phyloP scores from a whole-genome alignment of 2,113 vertebrate genomes.

The Manacus vitellinus region DNA sequence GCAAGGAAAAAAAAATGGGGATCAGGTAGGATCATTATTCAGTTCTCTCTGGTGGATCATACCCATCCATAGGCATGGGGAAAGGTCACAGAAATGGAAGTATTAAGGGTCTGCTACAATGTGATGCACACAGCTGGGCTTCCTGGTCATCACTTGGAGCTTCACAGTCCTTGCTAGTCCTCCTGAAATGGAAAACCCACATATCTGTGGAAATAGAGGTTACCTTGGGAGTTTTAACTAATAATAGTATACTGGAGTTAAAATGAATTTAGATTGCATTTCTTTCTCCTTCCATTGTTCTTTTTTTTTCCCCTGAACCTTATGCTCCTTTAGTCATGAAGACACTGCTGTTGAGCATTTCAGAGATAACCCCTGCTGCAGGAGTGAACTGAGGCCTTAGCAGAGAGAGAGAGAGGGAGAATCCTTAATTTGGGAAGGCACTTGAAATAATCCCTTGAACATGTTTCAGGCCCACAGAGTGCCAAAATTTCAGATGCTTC shows the following conservation, averaged over 20 bases:
- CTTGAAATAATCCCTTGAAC: neutral
- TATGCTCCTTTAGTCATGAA: neutral
- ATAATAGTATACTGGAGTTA: neutral
- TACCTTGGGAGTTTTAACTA: neutral
- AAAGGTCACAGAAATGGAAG: conserved; percentile 13
- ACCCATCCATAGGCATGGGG: neutral
- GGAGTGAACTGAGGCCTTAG: neutral
- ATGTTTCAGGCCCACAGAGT: neutral
- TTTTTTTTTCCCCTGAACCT: neutral
- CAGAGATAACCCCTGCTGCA: neutral
- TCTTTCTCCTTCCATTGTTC: neutral
- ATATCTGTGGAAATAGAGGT: neutral
- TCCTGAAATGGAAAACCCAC: neutral
- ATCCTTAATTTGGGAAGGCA: neutral
- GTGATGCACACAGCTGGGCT: neutral
- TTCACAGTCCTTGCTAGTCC: neutral
- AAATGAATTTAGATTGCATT: neutral
- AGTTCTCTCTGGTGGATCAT: neutral
- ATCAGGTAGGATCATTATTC: neutral
- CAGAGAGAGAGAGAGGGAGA: neutral
- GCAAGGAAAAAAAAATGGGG: neutral
- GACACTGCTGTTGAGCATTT: neutral
- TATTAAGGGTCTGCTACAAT: neutral
- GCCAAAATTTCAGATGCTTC: neutral
- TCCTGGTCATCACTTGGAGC: neutral